Evolutionary conservation across 2,888 invertebrate genomes (phyloP).

Genomic region (Caenorhabditis japonica): DNA sequence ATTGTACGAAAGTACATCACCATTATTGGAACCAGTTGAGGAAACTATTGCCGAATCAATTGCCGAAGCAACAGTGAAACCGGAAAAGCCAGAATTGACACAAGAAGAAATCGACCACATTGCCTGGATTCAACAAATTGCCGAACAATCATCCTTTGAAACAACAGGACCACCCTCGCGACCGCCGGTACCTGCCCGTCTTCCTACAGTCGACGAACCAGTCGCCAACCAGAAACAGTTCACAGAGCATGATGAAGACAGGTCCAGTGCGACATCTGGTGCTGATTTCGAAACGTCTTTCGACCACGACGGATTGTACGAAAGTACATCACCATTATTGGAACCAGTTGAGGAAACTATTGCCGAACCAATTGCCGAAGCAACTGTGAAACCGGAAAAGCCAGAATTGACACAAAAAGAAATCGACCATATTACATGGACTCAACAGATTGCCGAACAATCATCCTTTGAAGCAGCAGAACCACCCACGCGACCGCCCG

Average conservation of each 20-base stretch:
- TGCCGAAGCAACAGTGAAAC: conserved; percentile 13
- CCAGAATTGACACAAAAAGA: too few species aligned
- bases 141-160: conserved; percentile 46
- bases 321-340: conserved; percentile 15
- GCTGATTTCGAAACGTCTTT: conserved; percentile 3
- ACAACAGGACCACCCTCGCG: neutral
- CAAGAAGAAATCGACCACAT: conserved; percentile 51
- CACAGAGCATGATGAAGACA: neutral
- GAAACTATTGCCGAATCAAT: conserved; percentile 18
- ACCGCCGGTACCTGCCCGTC: conserved; percentile 11
- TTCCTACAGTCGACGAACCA: conserved; percentile 11
- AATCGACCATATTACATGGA: too few species aligned
- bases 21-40: conserved; percentile 13
- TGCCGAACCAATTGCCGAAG: neutral
- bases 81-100: conserved; percentile 19
- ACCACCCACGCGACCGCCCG: too few species aligned
- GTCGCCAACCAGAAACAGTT: neutral
- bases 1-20: conserved; percentile 9
- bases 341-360: conserved; percentile 19
- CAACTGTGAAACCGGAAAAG: too few species aligned
- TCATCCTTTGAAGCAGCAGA: too few species aligned
- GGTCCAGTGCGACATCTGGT: too few species aligned
- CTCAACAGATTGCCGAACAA: too few species aligned
- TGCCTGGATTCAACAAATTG: conserved; percentile 38
- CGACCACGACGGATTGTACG: conserved; percentile 5